A percentile compares a stretch with the other conserved stretches of the same genome.
Evolutionary conservation across 2,113 vertebrate genomes (phyloP).

Genomic region (Trachemys scripta): DNA sequence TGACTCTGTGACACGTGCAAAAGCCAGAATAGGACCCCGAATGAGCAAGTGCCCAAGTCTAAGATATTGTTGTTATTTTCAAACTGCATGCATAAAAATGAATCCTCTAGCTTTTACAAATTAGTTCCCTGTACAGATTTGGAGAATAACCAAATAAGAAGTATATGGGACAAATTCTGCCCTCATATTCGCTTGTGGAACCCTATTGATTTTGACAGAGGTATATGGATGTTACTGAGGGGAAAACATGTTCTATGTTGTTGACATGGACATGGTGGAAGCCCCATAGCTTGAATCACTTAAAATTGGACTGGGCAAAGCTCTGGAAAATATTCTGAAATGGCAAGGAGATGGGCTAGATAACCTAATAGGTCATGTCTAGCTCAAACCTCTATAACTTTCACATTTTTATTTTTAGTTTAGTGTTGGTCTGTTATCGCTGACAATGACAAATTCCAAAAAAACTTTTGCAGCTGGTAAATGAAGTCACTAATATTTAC

Average conservation of each 20-base stretch:
- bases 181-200: not conserved
- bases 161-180: not conserved
- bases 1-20: not conserved
- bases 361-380: not conserved
- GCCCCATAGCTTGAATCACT: not conserved
- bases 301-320: not conserved
- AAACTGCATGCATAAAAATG: not conserved
- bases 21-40: not conserved
- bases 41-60: not conserved
- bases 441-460: not conserved
- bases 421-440: not conserved
- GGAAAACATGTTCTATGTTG: not conserved
- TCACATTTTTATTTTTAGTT: not conserved
- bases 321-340: not conserved
- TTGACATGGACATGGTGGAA: not conserved
- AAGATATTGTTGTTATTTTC: fast-evolving
- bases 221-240: not conserved
- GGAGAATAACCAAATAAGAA: not conserved
- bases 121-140: not conserved
- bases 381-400: not conserved
- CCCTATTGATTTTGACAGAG: not conserved
- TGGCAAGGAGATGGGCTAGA: not conserved
- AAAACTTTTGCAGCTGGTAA: not conserved
- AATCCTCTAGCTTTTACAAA: not conserved
- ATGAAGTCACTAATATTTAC: not conserved